Evolutionary conservation across 1,140 invertebrate genomes (phyloP).

Genomic region (Proctacanthus coquilletti): DNA sequence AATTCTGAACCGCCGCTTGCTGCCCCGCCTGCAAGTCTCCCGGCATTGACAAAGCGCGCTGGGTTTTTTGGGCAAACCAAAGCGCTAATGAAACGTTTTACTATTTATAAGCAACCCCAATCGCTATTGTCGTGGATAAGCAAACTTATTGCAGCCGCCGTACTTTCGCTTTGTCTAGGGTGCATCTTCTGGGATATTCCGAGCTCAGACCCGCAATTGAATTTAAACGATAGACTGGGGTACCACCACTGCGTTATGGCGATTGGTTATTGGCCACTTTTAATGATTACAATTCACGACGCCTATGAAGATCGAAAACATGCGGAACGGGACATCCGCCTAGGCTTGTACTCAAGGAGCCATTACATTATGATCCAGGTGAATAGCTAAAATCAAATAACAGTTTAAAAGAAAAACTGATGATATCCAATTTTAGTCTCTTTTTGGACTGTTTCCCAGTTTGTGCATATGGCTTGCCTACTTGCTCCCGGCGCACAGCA

Average conservation of each 20-base stretch:
- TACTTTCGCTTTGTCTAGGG: conserved; percentile 69
- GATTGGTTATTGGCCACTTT: conserved; percentile 57
- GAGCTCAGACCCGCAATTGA: conserved; percentile 50
- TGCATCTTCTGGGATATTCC: conserved; percentile 80
- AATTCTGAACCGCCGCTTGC: conserved; percentile 27
- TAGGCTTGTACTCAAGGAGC: conserved; percentile 61
- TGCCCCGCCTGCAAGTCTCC: conserved; percentile 24
- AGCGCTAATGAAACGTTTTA: conserved; percentile 24
- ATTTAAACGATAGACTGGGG: conserved; percentile 59
- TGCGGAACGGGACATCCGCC: conserved; percentile 60
- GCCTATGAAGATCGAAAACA: conserved; percentile 48
- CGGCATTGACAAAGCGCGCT: conserved; percentile 22
- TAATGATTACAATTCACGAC: conserved; percentile 52
- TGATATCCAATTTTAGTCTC: conserved; percentile 13
- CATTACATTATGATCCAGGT: conserved; percentile 48
- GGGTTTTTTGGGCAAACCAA: conserved; percentile 32
- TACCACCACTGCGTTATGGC: conserved; percentile 73
- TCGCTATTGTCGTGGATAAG: conserved; percentile 62
- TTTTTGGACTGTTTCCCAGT: conserved; percentile 25
- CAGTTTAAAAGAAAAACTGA: no score
- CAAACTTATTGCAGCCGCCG: conserved; percentile 57
- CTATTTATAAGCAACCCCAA: conserved; percentile 76
- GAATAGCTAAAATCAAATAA: neutral
- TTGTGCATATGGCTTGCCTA: conserved; percentile 61
- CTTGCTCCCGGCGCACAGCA: conserved; percentile 73